phyloP scores from a whole-genome alignment of 2,797 vertebrate species.

The Hoplostethus mediterraneus region DNA sequence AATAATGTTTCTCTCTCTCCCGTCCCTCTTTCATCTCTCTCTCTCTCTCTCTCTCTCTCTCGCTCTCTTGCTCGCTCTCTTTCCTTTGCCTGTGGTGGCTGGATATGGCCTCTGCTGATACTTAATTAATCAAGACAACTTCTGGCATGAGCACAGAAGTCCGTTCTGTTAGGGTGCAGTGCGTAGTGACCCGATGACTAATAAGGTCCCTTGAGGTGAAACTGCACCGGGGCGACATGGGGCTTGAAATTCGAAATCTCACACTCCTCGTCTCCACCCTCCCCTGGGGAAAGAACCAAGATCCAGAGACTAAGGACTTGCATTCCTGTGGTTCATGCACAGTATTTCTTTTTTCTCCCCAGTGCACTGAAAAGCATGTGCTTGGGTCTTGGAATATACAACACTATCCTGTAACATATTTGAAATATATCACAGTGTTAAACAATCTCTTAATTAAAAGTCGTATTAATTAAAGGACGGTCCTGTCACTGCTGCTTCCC shows the following conservation, averaged over 20 bases:
- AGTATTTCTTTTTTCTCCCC: conserved; percentile 1
- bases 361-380: too few relatives aligned
- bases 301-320: conserved; percentile 33
- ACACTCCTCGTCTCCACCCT: conserved; percentile 44
- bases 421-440: too few relatives aligned
- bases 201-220: conserved; percentile 77
- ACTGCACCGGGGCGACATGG: conserved; percentile 55
- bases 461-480: too few relatives aligned
- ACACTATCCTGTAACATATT: too few relatives aligned
- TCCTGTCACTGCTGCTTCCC: too few relatives aligned
- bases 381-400: too few relatives aligned
- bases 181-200: conserved; percentile 73
- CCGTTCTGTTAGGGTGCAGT: conserved; percentile 57
- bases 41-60: conserved; percentile 4
- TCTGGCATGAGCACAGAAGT: conserved; percentile 64
- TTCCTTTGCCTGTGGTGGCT: conserved; percentile 64
- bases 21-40: not conserved
- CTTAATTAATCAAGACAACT: conserved; percentile 76
- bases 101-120: conserved; percentile 68
- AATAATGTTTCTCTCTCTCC: too few relatives aligned
- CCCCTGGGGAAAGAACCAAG: conserved; percentile 40
- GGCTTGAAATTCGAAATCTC: conserved; percentile 50
- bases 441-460: too few relatives aligned
- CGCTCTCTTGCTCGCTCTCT: conserved; percentile 22
- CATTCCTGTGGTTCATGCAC: conserved; percentile 39